Conservation (phyloP, 2,113 vertebrate genomes). For the Setophaga coronata region DNA sequence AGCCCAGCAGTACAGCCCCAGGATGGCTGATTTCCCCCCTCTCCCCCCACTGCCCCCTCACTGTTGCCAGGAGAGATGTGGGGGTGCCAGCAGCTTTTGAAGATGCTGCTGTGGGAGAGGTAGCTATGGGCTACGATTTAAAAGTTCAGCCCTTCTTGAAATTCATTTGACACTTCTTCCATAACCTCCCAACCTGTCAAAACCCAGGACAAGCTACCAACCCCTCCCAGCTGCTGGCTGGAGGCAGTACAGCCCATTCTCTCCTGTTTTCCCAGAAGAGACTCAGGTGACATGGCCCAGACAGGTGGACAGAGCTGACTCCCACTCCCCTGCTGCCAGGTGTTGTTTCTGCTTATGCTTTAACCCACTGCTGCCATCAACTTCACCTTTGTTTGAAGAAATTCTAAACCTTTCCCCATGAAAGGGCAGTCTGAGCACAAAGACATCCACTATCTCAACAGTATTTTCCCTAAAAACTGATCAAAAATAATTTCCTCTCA, state of each 20-base stretch:
- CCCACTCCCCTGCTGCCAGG: not conserved
- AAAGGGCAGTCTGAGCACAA: not conserved
- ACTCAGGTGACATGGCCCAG: not conserved
- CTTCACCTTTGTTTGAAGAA: not conserved
- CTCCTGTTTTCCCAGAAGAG: not conserved
- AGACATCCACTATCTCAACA: not conserved
- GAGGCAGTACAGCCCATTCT: not conserved
- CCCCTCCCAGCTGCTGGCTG: rapidly evolving
- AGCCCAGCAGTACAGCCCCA: not conserved
- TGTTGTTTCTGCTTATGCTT: not conserved
- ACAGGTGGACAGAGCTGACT: not conserved
- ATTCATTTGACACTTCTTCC: not conserved
- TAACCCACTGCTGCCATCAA: not conserved
- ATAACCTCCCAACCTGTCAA: not conserved
- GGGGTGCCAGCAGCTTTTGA: not conserved
- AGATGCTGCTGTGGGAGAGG: not conserved
- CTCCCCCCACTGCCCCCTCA: not conserved
- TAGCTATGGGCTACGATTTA: not conserved
- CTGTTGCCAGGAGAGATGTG: conserved; percentile 41
- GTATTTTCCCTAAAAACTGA: not conserved
- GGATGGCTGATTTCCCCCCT: not conserved
- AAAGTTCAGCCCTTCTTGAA: not conserved
- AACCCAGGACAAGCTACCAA: not conserved
- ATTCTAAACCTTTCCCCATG: not conserved
- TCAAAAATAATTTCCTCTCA: not conserved